These are phyloP conservation scores for Protonibea diacanthus DNA, from an alignment of 2,797 vertebrate species.

Conservation along the genomic window DNA sequence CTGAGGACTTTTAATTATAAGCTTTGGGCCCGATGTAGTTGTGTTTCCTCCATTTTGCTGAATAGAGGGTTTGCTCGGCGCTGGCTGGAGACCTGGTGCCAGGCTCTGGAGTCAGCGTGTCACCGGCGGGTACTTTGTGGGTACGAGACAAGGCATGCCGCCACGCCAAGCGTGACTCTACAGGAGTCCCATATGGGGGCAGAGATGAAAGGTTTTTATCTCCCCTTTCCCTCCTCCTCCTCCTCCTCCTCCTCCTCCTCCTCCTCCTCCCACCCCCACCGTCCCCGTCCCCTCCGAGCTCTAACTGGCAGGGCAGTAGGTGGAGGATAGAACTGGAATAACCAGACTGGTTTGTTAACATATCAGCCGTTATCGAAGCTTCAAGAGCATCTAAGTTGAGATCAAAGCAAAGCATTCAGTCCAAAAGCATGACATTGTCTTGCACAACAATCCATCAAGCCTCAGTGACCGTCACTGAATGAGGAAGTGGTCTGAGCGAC, in stretches of 20 bases:
- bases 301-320: slow-evolving; percentile 73
- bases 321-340: slow-evolving; percentile 73
- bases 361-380: slow-evolving; percentile 75
- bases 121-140: slow-evolving; percentile 74
- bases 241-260: slow-evolving; percentile 48
- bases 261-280: slow-evolving; percentile 25
- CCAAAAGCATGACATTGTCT: slow-evolving; percentile 79
- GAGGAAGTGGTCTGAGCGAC: slow-evolving; percentile 78
- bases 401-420: slow-evolving; percentile 81
- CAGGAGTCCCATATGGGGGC: slow-evolving; percentile 60
- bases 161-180: slow-evolving; percentile 64
- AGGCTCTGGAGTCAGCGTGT: slow-evolving; percentile 76
- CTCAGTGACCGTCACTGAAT: slow-evolving; percentile 78
- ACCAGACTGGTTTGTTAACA: slow-evolving; percentile 81
- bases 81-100: slow-evolving; percentile 80
- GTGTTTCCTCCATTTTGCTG: slow-evolving; percentile 77
- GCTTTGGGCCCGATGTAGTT: slow-evolving; percentile 71
- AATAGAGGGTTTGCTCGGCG: slow-evolving; percentile 77
- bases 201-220: slow-evolving; percentile 79
- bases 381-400: slow-evolving; percentile 76
- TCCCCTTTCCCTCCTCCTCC: slow-evolving; percentile 21
- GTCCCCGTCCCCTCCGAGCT: slow-evolving; percentile 47
- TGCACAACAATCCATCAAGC: slow-evolving; percentile 77
- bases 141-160: slow-evolving; percentile 68
- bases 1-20: slow-evolving; percentile 84